phyloP scores from a whole-genome alignment of 2,888 invertebrate species.

The Cryptocheilus praepositus region DNA sequence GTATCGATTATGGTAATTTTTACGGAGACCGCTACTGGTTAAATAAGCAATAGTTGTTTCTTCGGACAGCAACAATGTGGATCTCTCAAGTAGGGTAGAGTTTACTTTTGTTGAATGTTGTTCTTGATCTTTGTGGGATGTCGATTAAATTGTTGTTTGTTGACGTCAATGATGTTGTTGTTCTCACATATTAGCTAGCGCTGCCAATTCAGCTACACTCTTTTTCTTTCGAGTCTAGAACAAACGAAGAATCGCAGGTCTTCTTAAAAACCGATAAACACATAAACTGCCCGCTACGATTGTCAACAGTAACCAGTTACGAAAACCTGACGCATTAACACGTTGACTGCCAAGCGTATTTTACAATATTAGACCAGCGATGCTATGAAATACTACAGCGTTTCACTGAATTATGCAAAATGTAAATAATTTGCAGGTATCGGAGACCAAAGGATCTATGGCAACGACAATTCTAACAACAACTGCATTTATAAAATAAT shows the following conservation, averaged over 20 bases:
- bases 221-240: slow-evolving; percentile 82
- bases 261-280: neutral
- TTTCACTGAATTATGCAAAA: no score
- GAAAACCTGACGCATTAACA: no score
- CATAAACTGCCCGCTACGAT: no score
- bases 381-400: no score
- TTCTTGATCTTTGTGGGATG: slow-evolving; percentile 49
- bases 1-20: neutral
- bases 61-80: slow-evolving; percentile 39
- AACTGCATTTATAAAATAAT: no score
- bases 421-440: no score
- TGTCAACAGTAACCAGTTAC: no score
- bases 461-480: no score
- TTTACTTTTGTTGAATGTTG: slow-evolving; percentile 6
- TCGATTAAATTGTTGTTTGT: slow-evolving; percentile 37
- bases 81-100: slow-evolving; percentile 24
- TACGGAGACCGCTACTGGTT: slow-evolving; percentile 7
- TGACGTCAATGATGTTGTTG: no score
- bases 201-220: slow-evolving; percentile 80
- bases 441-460: no score
- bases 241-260: slow-evolving; percentile 12
- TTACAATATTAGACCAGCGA: no score
- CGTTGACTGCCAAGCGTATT: no score
- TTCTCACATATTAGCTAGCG: slow-evolving; percentile 45
- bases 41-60: slow-evolving; percentile 11